Base-by-base conservation (phyloP, 2,888 invertebrate genomes). In the Trissolcus brochymenae region DNA sequence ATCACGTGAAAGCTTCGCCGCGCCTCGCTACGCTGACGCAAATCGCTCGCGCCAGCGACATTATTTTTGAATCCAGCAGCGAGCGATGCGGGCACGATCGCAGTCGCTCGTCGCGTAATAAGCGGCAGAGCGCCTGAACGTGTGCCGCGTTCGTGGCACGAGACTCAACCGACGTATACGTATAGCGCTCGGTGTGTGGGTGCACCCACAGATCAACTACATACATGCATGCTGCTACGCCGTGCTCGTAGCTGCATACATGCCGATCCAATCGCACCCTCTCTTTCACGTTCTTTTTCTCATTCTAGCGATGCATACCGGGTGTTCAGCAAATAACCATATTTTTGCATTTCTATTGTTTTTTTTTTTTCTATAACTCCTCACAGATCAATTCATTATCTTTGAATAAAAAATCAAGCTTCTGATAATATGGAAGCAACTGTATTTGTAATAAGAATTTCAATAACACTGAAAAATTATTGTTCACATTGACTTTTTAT, bases 21-120 rank as follows among this genome's bases (percentile, higher is more conserved):
- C n/a, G 67, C 17, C 16, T 1, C 16, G 19, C 17, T 21, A 16
- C 25, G 50, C 43, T 46, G 25, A 64, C 49, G 54, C 59, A 72
- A 64, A 64, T 59, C 49, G 62, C 61, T 53, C 68, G 40, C 53
- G 14, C 19, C 50, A 16, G 57, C 73, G 78, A 72, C 78, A 78
- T 68, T 21, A 80, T 56, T 79, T 79, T 78, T 61, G 56, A 73
- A 51, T 56, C 56, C 71, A 60, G 72, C 64, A 72, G 73, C 68
- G 77, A 70, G 68, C 64, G 77, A 76, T 74, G 57, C 53, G 67
- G 70, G 76, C 73, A 72, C 74, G 80, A 78, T 81, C 82, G 80
- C 71, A 80, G 80, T 79, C 68, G 79, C 76, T 81, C 81, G 79
- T 65, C 81, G 82, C 80, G 82, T 83, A 83, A 82, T 82, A 82